Base-by-base conservation (phyloP, 2,113 vertebrate species). In the Elgaria multicarinata region DNA sequence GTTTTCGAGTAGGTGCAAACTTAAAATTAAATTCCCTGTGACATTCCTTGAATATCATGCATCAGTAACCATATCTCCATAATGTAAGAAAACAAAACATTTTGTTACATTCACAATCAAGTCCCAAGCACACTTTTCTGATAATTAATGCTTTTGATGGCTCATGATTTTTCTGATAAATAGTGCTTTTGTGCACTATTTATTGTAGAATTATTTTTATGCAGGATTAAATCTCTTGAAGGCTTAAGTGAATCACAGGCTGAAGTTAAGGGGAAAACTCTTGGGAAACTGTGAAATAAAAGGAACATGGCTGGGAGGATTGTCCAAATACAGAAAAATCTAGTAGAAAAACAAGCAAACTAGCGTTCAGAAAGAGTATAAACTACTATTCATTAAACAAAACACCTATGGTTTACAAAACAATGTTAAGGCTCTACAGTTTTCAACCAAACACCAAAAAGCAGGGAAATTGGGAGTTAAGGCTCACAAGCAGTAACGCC, bases 11-110 rank as follows among this genome's bases (percentile, higher is more conserved):
- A 36, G 76, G 33, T 55, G 24, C 50, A n/a, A 88, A 95, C 14
- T 31, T 78, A 80, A 94, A 94, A 91, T 88, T 14, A 92, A 93
- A 95, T 86, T 55, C 67, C 75, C 86, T 89, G 46, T 91, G 93
- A 95, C 94, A 93, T 77, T 90, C 20, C 75, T 67, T 89, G 79
- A 93, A 85, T 91, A 81, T 44, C 88, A 92, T 0, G 4, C 90
- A 90, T 74, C 90, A 93, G n/a, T 89, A 87, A 78, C 80, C 2
- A 5, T 86, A 69, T 83, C n/a, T 33, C 72, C 80, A 62, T n/a
- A 22, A 24, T 36, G 13, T 83, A 85, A 81, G 88, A 92, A 89
- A n/a, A 42, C 1, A 42, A 7, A 91, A 36, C 5, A 36, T 93
- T 83, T 90, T 88, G 78, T 89, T 86, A 80, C 50, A 93, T 81